Base-by-base conservation (phyloP, 92 coral and sea anemone genomes). In the Micromussa lordhowensis region DNA sequence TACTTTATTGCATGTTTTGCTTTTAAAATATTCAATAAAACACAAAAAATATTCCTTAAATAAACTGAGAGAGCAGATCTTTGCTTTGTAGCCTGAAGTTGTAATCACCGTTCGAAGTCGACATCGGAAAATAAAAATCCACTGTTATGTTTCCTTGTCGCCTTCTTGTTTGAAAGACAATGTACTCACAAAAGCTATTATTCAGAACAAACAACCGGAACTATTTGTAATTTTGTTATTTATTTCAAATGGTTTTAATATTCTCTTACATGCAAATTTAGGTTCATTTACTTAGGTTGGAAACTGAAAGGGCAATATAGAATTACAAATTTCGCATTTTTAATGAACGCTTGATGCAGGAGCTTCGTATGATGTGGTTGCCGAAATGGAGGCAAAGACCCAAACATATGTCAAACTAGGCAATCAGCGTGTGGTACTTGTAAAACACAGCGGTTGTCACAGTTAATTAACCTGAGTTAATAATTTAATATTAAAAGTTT, bases 241-340 rank as follows among this genome's bases (percentile, higher is more conserved):
- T 13, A 40, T 82, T 64, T 64, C 24, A 29, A n/a, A 10, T 35
- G 32, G 12, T 80, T 34, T 79, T 54, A 34, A 76, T 79, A 31
- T 54, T 59, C 21, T 24, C 9, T 31, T 21, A 35, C 75, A 82
- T 82, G 85, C 85, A 82, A 82, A 82, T 82, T 66, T 40, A 19
- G 49, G 83, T 61, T 81, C 11, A 44, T 64, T 80, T 82, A 28
- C 58, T 82, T 18, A 73, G 49, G 28, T 63, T 5, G 1, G 3
- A 66, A 36, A 16, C 51, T 44, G 51, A 22, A 68, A 28, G 6
- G 34, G 22, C 71, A n/a, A 19, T 82, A 82, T 68, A 35, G 59
- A 66, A 82, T 16, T 22, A 26, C 40, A 53, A 66, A 48, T 4
- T 28, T 49, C 51, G 71, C 72, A 29, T 32, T 5, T 30, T 8